phyloP scores from a whole-genome alignment of 2,888 invertebrate genomes.

The Pristionchus entomophagus region DNA sequence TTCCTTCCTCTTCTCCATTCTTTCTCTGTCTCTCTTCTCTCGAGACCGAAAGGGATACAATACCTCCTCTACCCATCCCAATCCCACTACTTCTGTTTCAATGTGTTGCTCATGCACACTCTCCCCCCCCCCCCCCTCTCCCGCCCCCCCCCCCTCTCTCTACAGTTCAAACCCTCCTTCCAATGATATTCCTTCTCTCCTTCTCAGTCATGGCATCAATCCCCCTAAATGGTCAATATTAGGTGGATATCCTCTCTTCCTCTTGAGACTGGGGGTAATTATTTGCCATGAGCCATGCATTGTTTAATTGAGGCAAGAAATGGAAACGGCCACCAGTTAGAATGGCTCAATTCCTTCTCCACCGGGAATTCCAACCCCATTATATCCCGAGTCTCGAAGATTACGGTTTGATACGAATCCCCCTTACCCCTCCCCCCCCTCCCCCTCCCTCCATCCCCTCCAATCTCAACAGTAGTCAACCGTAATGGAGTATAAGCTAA shows the following conservation, averaged over 20 bases:
- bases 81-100: slow-evolving; percentile 38
- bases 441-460: neutral
- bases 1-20: slow-evolving; percentile 36
- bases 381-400: neutral
- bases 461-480: neutral
- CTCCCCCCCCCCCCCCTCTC: neutral
- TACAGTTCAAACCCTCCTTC: neutral
- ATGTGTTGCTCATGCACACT: neutral
- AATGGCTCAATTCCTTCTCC: neutral
- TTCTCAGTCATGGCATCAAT: neutral
- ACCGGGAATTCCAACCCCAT: neutral
- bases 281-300: slow-evolving; percentile 34
- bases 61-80: slow-evolving; percentile 28
- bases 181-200: neutral
- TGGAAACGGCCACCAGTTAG: neutral
- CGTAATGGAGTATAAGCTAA: no score
- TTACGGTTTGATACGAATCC: neutral
- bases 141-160: neutral
- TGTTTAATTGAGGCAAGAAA: slow-evolving; percentile 13
- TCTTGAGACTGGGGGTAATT: neutral
- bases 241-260: no score
- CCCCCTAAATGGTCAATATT: neutral
- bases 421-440: neutral
- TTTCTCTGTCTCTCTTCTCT: neutral
- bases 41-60: neutral